Percentiles rank a stretch among this genome's conserved stretches.
Conservation (phyloP, 2,888 invertebrate genomes). For the Drosophila flavopinicola region DNA sequence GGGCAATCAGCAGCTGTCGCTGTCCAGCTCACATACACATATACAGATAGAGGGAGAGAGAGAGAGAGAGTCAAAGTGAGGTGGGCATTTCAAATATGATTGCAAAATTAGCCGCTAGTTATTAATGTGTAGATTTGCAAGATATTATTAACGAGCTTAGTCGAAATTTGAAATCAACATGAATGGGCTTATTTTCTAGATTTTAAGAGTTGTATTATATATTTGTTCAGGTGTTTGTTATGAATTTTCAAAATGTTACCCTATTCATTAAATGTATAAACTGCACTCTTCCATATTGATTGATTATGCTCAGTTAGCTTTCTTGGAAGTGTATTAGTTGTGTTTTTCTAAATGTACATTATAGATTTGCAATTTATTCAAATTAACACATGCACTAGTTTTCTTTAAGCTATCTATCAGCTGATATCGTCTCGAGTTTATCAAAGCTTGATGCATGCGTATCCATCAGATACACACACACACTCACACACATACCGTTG, state of each 20-base stretch:
- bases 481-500: slow-evolving; percentile 6
- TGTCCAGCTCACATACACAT: slow-evolving; percentile 5
- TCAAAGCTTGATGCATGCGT: slow-evolving; percentile 11
- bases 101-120: slow-evolving; percentile 16
- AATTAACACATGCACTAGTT: neutral
- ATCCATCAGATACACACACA: slow-evolving; percentile 51
- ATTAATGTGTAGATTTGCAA: neutral
- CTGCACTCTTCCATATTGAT: too few relatives aligned
- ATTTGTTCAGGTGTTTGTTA: too few relatives aligned
- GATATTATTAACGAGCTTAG: too few relatives aligned
- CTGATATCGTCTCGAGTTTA: slow-evolving; percentile 14
- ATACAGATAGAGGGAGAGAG: neutral
- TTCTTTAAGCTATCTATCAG: slow-evolving; percentile 2
- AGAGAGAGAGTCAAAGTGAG: neutral
- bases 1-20: slow-evolving; percentile 41
- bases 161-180: too few relatives aligned
- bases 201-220: too few relatives aligned
- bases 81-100: slow-evolving; percentile 24
- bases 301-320: too few relatives aligned
- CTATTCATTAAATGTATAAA: too few relatives aligned
- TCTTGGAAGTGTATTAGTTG: too few relatives aligned
- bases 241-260: too few relatives aligned
- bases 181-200: neutral
- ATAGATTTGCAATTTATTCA: too few relatives aligned
- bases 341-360: too few relatives aligned